Conservation (phyloP, 2,888 invertebrate genomes). For the Tillus elongatus region DNA sequence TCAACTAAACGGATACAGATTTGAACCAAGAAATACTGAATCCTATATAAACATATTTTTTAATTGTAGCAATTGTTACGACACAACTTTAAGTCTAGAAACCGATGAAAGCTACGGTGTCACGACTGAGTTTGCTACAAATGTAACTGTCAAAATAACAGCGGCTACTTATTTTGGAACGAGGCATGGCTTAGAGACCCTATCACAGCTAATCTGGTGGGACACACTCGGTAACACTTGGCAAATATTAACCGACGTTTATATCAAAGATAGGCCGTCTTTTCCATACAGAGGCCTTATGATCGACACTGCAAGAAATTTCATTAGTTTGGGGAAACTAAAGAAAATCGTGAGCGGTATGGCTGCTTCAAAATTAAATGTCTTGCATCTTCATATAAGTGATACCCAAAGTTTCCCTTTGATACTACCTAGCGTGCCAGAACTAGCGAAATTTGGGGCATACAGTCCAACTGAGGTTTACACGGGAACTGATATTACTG, state of each 20-base stretch:
- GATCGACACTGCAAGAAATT: constrained; percentile 84
- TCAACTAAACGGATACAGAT: too few relatives aligned
- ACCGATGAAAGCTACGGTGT: constrained; percentile 60
- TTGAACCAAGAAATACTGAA: too few relatives aligned
- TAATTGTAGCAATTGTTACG: too few relatives aligned
- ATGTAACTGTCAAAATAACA: constrained; percentile 45
- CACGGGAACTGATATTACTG: constrained; percentile 56
- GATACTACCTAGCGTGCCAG: constrained; percentile 59
- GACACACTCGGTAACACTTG: constrained; percentile 54
- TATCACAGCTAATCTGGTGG: constrained; percentile 67
- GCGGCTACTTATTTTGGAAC: constrained; percentile 65
- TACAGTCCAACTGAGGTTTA: constrained; percentile 63
- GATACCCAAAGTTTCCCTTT: constrained; percentile 88
- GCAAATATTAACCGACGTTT: constrained; percentile 52
- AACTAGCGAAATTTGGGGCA: constrained; percentile 72
- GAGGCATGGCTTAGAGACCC: constrained; percentile 63
- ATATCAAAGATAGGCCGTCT: constrained; percentile 64
- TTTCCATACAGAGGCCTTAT: constrained; percentile 74
- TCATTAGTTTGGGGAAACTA: constrained; percentile 59
- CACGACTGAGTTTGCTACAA: constrained; percentile 43
- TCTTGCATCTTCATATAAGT: constrained; percentile 80
- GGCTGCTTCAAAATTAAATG: constrained; percentile 79
- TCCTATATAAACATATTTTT: too few relatives aligned
- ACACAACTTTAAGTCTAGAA: constrained; percentile 50
- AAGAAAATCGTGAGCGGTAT: constrained; percentile 72